Percentiles rank a stretch among this genome's conserved stretches.
These are phyloP conservation scores for Drosophila emarginata DNA, from an alignment of 2,888 invertebrate genomes.

Conservation along the genomic window DNA sequence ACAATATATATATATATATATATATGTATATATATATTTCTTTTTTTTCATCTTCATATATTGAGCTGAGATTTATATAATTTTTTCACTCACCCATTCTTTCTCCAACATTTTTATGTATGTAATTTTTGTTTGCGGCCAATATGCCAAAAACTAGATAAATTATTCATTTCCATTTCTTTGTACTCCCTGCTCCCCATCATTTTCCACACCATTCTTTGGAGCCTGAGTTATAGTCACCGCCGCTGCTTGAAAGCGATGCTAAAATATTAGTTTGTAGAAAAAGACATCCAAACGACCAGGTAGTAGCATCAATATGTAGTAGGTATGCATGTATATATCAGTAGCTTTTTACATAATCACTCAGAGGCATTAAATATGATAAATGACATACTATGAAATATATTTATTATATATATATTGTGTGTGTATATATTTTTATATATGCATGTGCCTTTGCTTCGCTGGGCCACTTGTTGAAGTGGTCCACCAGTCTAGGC, in stretches of 20 bases:
- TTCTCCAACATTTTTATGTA: no score
- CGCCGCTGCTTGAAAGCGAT: conserved; percentile 45
- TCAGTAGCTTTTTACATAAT: conserved; percentile 57
- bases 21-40: no score
- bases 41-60: background rate
- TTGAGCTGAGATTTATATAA: background rate
- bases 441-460: background rate
- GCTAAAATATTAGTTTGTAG: conserved; percentile 60
- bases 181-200: conserved; percentile 11
- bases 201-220: conserved; percentile 40
- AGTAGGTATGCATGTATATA: background rate
- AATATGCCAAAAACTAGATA: conserved; percentile 36
- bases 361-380: conserved; percentile 69
- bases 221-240: conserved; percentile 47
- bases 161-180: conserved; percentile 24
- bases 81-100: background rate
- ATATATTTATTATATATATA: conserved; percentile 1
- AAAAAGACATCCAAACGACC: conserved; percentile 13
- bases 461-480: conserved; percentile 1
- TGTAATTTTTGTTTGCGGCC: conserved; percentile 5
- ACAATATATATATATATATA: background rate
- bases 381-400: conserved; percentile 54
- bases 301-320: conserved; percentile 23
- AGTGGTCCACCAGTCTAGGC: background rate
- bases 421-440: background rate